Evolutionary conservation across 2,113 vertebrate species (phyloP).

Genomic region (Calyptomena viridis): DNA sequence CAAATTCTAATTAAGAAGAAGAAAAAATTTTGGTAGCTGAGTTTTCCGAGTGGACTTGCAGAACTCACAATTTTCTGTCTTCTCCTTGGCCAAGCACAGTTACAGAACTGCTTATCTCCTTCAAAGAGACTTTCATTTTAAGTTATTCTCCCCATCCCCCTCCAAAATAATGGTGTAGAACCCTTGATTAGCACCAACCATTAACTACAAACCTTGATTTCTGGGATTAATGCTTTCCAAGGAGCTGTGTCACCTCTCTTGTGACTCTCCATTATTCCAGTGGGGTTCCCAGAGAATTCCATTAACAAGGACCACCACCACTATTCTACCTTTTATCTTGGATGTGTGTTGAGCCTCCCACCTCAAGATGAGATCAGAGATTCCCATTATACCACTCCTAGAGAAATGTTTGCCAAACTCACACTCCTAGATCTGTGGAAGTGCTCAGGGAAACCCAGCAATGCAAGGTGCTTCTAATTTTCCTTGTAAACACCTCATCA

Average conservation of each 20-base stretch:
- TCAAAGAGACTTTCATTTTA: background rate
- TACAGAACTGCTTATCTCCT: background rate
- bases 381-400: background rate
- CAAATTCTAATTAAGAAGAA: background rate
- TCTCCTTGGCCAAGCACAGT: background rate
- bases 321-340: background rate
- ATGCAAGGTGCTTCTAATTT: conserved; percentile 7
- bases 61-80: background rate
- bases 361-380: background rate
- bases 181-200: background rate
- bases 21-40: background rate
- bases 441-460: background rate
- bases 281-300: background rate
- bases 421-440: background rate
- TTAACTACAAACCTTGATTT: background rate
- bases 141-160: fast-evolving
- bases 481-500: conserved; percentile 32
- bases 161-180: background rate
- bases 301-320: background rate
- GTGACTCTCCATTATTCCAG: background rate
- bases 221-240: background rate
- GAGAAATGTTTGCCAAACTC: background rate
- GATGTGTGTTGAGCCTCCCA: background rate
- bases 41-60: background rate
- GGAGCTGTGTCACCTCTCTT: background rate